These are phyloP conservation scores for Dunckerocampus dactyliophorus DNA, from an alignment of 2,113 vertebrate genomes.

Conservation along the genomic window DNA sequence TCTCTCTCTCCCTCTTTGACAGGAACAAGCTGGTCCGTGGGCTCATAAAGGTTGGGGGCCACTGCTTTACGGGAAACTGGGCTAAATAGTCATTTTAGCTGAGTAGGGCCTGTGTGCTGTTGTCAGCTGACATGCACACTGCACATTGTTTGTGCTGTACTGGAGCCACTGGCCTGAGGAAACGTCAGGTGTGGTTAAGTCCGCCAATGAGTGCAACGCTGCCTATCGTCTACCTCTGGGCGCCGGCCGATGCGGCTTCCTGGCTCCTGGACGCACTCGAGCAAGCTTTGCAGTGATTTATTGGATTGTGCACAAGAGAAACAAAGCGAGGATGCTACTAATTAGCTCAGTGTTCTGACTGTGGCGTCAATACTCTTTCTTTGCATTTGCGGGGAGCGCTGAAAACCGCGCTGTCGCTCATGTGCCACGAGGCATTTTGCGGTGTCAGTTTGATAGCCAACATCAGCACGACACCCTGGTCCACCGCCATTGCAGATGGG, in stretches of 20 bases:
- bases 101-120: not conserved
- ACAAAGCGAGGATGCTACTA: not conserved
- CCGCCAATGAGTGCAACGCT: constrained; percentile 52
- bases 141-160: not conserved
- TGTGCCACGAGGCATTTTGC: too few relatives aligned
- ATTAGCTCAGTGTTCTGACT: not conserved
- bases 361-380: constrained; percentile 3
- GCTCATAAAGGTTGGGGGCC: too few relatives aligned
- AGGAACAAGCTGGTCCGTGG: too few relatives aligned
- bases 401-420: too few relatives aligned
- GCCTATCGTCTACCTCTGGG: constrained; percentile 44
- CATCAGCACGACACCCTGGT: too few relatives aligned
- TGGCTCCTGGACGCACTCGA: too few relatives aligned
- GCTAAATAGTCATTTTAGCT: too few relatives aligned
- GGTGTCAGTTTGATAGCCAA: too few relatives aligned
- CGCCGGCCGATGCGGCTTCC: constrained; percentile 24
- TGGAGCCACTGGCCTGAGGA: constrained; percentile 33
- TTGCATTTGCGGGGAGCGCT: not conserved
- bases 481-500: too few relatives aligned
- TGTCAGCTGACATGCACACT: constrained; percentile 5
- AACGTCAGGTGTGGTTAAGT: constrained; percentile 61
- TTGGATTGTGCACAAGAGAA: constrained; percentile 1
- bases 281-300: constrained; percentile 11
- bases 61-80: too few relatives aligned
- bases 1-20: too few relatives aligned